Conservation (phyloP, 1,140 invertebrate species). For the Lasaia peninsularis region DNA sequence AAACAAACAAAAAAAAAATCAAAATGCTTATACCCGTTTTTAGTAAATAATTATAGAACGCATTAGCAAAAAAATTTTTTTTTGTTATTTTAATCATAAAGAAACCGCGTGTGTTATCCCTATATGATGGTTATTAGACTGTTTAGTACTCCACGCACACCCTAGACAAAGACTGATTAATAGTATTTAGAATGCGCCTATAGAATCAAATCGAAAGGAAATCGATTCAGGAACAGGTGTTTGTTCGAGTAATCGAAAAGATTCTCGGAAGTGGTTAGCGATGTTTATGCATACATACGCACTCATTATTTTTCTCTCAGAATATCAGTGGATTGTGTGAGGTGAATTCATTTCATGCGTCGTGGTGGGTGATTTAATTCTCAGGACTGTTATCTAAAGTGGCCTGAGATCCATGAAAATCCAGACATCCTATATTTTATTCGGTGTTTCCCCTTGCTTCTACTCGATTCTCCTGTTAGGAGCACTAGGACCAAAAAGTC, state of each 20-base stretch:
- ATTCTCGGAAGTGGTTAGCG: constrained; percentile 41
- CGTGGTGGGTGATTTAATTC: constrained; percentile 28
- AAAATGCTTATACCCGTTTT: no score
- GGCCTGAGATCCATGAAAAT: no score
- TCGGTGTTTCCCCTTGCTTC: no score
- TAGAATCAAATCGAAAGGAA: constrained; percentile 19
- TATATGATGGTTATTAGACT: background rate
- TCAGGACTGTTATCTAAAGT: background rate
- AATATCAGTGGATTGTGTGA: constrained; percentile 20
- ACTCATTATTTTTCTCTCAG: constrained; percentile 9
- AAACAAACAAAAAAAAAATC: no score
- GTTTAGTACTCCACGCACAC: background rate
- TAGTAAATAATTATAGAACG: no score
- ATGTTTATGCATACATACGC: constrained; percentile 25
- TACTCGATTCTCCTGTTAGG: no score
- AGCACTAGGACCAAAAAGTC: no score
- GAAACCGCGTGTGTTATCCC: background rate
- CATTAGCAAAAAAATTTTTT: no score
- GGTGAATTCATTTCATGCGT: constrained; percentile 15
- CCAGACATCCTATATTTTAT: no score
- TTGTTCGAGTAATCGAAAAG: constrained; percentile 38
- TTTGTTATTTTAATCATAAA: background rate
- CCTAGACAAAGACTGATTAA: background rate
- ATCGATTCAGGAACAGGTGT: constrained; percentile 28
- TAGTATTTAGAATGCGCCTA: background rate